Base-by-base conservation (phyloP, 2,888 invertebrate genomes). In the Ectemnius cavifrons region DNA sequence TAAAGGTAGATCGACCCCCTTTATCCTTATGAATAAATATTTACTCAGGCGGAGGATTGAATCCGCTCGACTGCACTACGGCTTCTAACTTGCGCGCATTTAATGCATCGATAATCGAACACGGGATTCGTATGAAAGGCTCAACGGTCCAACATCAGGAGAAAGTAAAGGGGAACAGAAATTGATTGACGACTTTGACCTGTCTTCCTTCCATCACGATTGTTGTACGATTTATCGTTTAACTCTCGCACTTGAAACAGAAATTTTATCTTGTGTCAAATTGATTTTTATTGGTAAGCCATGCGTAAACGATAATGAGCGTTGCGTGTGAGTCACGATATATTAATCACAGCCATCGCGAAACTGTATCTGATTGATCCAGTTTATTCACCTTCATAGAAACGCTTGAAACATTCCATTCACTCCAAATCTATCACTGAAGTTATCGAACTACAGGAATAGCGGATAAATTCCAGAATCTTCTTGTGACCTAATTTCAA, bases 1-100 rank as follows among this genome's bases (percentile, higher is more conserved):
- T 97, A 37, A 94, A 94, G 92, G 95, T 95, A 91, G 16, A 4
- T 5, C 5, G 16, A 52, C 16, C 11, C 84, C 66, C 46, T 14
- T 23, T 16, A 5, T 13, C 49, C 56, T 56, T 52, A 16, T 5
- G 16, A 46, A 45, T 18, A 62, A 18, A 62, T 46, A 14, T 62
- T 62, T 62, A 46, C 45, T n/a, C 52, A 13, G 5, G 5, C 18
- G 37, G 16, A 46, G 20, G 37, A 37, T 37, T 37, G 8, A 37
- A 37, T 6, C 37, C 37, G 8, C 37, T 8, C 11, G 8, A 37
- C 37, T 37, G 37, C 37, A 37, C 11, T 11, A 11, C 37, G 8
- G 37, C 37, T 37, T 37, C 37, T 46, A 13, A 46, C 18, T 23
- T 49, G 49, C 63, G 27, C 20, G 27, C 23, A 63, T 45, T 46